Conservation (phyloP, 1,140 invertebrate genomes). For the Adelges cooleyi region DNA sequence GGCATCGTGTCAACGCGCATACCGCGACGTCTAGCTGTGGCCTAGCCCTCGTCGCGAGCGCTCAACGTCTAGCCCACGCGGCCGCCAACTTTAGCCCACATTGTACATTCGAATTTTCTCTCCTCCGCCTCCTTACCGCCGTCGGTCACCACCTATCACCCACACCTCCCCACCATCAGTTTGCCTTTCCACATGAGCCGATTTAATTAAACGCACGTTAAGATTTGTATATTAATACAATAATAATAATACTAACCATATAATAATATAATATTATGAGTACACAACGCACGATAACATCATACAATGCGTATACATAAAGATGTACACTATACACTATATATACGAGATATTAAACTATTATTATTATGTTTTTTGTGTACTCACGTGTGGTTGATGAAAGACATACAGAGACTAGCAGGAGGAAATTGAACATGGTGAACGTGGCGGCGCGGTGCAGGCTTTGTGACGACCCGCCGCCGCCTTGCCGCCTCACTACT, state of each 20-base stretch:
- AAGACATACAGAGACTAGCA: constrained; percentile 26
- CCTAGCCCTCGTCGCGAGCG: background rate
- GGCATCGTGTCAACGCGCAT: constrained; percentile 25
- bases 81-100: constrained; percentile 28
- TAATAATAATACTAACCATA: too few relatives aligned
- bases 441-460: constrained; percentile 27
- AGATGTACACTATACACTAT: background rate
- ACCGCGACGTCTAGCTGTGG: constrained; percentile 24
- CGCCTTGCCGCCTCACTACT: constrained; percentile 19
- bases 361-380: background rate
- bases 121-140: background rate
- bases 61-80: constrained; percentile 23
- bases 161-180: too few relatives aligned
- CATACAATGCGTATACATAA: background rate
- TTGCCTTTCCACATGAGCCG: too few relatives aligned
- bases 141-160: too few relatives aligned
- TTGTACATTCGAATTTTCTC: background rate
- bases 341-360: background rate
- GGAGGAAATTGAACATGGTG: constrained; percentile 25
- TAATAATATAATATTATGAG: background rate
- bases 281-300: background rate
- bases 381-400: constrained; percentile 26
- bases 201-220: too few relatives aligned
- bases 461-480: constrained; percentile 25
- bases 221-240: background rate